Base-by-base conservation (phyloP, 1,140 invertebrate genomes). In the Apis cerana region DNA sequence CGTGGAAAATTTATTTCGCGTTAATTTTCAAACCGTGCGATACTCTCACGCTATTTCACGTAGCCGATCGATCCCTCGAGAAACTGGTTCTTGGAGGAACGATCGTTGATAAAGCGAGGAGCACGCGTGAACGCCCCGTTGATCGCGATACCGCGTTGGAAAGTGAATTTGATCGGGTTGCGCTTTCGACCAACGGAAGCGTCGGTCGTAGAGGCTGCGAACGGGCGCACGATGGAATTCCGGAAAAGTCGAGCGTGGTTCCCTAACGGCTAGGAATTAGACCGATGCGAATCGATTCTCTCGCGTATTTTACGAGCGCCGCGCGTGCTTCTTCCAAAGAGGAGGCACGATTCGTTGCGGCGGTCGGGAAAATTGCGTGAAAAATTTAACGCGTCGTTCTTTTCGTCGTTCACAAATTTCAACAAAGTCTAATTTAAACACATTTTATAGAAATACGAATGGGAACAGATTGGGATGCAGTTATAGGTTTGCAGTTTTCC, bases 131-230 rank as follows among this genome's bases (percentile, higher is more conserved):
- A 78, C 52, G 54, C 19, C 17, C 43, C 10, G 17, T 12, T 21
- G 78, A 80, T 72, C 78, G 69, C 78, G 78, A 80, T 80, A 80
- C 61, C 78, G 50, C 27, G 48, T 48, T 64, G 50, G 69, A 74
- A 80, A 80, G 78, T 80, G 78, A 80, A 80, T 74, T 80, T 61
- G 59, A 72, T 59, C 75, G 68, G 19, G 43, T 79, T 61, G 54
- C 54, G 67, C 56, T 52, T 50, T 70, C 56, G 77, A 59, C 23
- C 70, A 56, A 23, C 69, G 69, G 69, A 71, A 71, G 52, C 52
- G 56, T 48, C 43, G 65, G 19, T 12, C 10, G 65, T 48, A 2
- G 19, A 58, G 52, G 2, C 70, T 72, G 70, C 27, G 19, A 72
- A 72, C 8, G 54, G 27, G 70, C 70, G 4, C 23, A n/a, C 70